A percentile compares a stretch with the other conserved stretches of the same genome.
Evolutionary conservation across 2,888 invertebrate genomes (phyloP).

Genomic region (Trichopoda pennipes): DNA sequence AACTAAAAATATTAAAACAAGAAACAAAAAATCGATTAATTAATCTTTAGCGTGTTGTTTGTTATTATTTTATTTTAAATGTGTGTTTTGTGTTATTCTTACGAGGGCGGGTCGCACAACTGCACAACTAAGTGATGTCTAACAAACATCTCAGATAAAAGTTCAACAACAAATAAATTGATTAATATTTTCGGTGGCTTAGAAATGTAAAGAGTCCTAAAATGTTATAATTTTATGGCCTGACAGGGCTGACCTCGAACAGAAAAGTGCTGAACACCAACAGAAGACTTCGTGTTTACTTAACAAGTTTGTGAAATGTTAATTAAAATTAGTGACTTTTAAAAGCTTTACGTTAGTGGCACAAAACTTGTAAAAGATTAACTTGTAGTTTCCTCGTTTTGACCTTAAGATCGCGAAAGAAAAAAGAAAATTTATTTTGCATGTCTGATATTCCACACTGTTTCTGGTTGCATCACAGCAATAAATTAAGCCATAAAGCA

Average conservation of each 20-base stretch:
- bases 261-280: too few species aligned
- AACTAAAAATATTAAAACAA: slow-evolving; percentile 33
- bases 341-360: not conserved
- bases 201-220: too few species aligned
- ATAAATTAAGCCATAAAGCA: too few species aligned
- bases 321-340: not conserved
- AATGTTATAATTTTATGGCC: too few species aligned
- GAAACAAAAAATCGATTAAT: slow-evolving; percentile 58
- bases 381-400: not conserved
- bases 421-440: too few species aligned
- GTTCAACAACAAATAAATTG: too few species aligned
- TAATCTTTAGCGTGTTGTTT: slow-evolving; percentile 43
- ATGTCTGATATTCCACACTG: not conserved
- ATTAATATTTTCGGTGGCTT: too few species aligned
- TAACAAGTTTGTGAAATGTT: not conserved
- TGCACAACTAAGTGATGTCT: too few species aligned
- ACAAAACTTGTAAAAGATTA: slow-evolving; percentile 2
- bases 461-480: not conserved
- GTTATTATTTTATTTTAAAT: not conserved
- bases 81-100: not conserved
- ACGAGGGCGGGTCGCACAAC: not conserved
- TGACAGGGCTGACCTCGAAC: too few species aligned
- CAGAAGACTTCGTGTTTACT: too few species aligned
- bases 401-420: too few species aligned
- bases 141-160: too few species aligned